These are phyloP conservation scores for Sander vitreus DNA, from an alignment of 2,113 vertebrate genomes.

Conservation along the genomic window DNA sequence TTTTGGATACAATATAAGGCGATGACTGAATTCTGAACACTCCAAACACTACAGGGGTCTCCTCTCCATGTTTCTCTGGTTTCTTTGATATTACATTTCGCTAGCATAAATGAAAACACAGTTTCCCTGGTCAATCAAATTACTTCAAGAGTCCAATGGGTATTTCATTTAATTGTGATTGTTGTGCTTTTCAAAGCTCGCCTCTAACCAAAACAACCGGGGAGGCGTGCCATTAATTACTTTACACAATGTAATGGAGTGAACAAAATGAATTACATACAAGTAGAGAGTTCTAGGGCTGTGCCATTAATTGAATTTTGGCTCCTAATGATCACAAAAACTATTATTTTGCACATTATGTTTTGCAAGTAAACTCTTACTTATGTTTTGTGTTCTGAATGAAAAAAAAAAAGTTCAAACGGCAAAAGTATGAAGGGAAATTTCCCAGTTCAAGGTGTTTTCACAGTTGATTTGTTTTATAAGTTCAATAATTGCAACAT, in stretches of 20 bases:
- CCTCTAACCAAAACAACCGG: slow-evolving; percentile 22
- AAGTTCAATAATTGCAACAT: no score
- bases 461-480: no score
- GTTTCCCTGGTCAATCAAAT: neutral
- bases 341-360: no score
- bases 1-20: neutral
- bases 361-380: no score
- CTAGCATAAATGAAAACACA: slow-evolving; percentile 4
- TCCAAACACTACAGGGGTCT: neutral
- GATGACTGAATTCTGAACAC: neutral
- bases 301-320: no score
- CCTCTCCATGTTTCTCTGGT: neutral
- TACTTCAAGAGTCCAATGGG: neutral
- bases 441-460: no score
- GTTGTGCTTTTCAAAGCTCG: slow-evolving; percentile 32
- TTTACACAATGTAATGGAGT: neutral
- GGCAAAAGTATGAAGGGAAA: no score
- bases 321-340: no score
- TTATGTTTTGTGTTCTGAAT: no score
- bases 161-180: slow-evolving; percentile 17
- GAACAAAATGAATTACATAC: neutral
- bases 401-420: no score
- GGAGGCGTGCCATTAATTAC: slow-evolving; percentile 22
- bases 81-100: neutral
- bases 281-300: neutral